Evolutionary conservation across 2,888 invertebrate genomes (phyloP).

Genomic region (Schizotus pectinicornis): DNA sequence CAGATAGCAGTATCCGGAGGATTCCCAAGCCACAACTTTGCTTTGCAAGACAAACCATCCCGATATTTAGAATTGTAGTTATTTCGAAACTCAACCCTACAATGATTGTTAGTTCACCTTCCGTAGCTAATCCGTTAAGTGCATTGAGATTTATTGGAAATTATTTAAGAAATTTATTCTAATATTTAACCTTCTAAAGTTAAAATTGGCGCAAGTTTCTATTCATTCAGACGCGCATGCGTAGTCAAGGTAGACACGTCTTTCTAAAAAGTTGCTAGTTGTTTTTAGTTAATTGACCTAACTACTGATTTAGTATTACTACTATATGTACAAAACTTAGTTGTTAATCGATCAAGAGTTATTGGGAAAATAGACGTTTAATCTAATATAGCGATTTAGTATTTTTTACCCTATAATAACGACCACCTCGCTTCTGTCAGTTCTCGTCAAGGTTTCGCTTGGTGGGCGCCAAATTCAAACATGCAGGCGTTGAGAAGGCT

Average conservation of each 20-base stretch:
- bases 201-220: not conserved
- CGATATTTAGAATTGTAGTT: not conserved
- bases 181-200: not conserved
- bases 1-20: slow-evolving; percentile 45
- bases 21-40: slow-evolving; percentile 4
- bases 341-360: slow-evolving; percentile 4
- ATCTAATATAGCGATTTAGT: slow-evolving; percentile 8
- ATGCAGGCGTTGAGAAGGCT: not conserved
- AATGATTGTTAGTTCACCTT: too few relatives aligned
- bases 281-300: too few relatives aligned
- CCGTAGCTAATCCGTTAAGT: slow-evolving; percentile 6
- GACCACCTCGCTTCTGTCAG: slow-evolving; percentile 1
- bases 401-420: slow-evolving; percentile 6
- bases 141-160: slow-evolving; percentile 11
- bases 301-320: slow-evolving; percentile 1
- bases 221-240: not conserved
- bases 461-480: slow-evolving; percentile 10
- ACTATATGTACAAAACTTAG: not conserved
- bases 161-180: not conserved
- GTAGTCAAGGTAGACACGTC: too few relatives aligned
- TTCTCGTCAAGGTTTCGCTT: not conserved
- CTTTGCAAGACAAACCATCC: not conserved
- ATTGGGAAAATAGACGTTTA: slow-evolving; percentile 14
- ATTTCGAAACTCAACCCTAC: too few relatives aligned
- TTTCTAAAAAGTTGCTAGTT: too few relatives aligned